phyloP scores from a whole-genome alignment of 2,888 invertebrate species.

The Chydorus sphaericus region DNA sequence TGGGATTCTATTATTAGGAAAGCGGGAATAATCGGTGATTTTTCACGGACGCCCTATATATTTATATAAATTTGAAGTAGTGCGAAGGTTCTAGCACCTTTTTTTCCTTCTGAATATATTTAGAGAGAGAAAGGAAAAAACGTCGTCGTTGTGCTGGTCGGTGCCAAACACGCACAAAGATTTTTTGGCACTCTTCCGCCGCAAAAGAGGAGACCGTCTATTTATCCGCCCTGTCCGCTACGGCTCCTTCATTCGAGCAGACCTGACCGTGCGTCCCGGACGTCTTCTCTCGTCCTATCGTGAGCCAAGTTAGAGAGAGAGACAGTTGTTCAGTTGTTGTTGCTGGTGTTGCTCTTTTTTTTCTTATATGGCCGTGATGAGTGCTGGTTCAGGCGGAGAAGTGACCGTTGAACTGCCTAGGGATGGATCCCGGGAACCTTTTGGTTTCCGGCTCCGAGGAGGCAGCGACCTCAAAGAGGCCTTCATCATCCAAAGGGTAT shows the following conservation, averaged over 20 bases:
- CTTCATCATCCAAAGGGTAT: constrained; percentile 77
- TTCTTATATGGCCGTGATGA: too few relatives aligned
- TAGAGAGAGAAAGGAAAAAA: neutral
- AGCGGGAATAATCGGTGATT: too few relatives aligned
- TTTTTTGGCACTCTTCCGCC: neutral
- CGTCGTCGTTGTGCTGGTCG: neutral
- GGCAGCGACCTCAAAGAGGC: constrained; percentile 74
- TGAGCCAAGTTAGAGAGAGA: too few relatives aligned
- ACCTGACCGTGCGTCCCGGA: too few relatives aligned
- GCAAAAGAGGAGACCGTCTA: neutral
- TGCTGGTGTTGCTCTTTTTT: too few relatives aligned
- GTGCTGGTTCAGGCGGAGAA: constrained; percentile 24
- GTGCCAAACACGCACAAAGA: neutral
- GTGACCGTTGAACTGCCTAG: constrained; percentile 58
- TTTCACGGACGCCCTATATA: too few relatives aligned
- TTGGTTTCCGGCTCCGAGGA: constrained; percentile 77
- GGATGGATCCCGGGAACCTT: constrained; percentile 52
- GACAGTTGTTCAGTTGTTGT: too few relatives aligned
- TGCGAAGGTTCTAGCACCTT: too few relatives aligned
- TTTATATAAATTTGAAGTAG: too few relatives aligned
- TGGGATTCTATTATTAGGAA: too few relatives aligned
- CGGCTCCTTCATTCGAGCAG: too few relatives aligned
- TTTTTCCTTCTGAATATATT: neutral
- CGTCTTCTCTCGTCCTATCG: too few relatives aligned
- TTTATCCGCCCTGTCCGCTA: neutral